phyloP scores from a whole-genome alignment of 92 coral and sea anemone species.

The Pocillopora grandis region DNA sequence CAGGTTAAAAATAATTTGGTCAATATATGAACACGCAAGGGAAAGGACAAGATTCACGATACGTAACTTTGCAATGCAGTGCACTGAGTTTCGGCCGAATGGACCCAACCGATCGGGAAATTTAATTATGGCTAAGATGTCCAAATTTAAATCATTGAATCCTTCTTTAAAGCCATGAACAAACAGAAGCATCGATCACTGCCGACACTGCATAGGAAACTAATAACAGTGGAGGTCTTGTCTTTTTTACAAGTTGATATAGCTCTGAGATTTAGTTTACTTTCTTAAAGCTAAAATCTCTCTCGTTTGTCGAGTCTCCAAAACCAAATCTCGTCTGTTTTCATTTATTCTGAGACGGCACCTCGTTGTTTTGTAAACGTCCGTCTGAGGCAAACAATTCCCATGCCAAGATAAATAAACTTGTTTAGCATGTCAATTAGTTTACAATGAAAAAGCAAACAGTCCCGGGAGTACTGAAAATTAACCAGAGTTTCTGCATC shows the following conservation, averaged over 20 bases:
- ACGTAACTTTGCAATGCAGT: not conserved
- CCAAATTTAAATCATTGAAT: not conserved
- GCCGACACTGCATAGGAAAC: not conserved
- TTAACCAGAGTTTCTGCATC: not conserved
- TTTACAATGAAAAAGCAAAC: constrained; percentile 32
- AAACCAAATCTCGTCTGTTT: not conserved
- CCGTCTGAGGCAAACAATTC: not conserved
- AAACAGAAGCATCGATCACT: not conserved
- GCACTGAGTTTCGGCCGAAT: not conserved
- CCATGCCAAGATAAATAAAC: constrained; percentile 3
- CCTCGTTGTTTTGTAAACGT: not conserved
- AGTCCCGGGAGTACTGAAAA: not conserved
- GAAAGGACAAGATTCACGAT: not conserved
- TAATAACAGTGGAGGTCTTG: not conserved
- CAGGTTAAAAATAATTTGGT: constrained; percentile 18
- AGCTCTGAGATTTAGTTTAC: not conserved
- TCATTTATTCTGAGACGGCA: not conserved
- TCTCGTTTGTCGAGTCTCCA: not conserved
- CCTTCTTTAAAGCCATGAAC: constrained; percentile 2
- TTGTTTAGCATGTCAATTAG: not conserved
- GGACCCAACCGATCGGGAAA: not conserved
- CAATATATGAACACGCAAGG: constrained; percentile 33
- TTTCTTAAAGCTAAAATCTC: not conserved
- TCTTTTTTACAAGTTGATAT: not conserved
- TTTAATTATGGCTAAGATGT: not conserved